Percentiles rank a stretch among this genome's conserved stretches.
Evolutionary conservation across 2,797 vertebrate genomes (phyloP).

Genomic region (Phrynocephalus guinanensis): DNA sequence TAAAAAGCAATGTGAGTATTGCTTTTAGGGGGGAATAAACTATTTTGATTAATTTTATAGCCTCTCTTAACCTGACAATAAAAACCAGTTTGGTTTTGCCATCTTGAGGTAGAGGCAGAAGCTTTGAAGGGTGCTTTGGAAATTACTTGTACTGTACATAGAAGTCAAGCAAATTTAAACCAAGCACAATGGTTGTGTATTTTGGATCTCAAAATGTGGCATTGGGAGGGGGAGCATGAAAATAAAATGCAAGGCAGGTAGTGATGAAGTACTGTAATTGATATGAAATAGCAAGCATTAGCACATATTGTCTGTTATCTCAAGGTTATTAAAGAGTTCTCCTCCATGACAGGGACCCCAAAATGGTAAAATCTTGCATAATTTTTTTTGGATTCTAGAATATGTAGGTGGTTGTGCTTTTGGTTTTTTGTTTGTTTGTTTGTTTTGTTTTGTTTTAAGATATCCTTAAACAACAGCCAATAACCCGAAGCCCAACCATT

Average conservation of each 20-base stretch:
- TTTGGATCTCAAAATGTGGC: neutral
- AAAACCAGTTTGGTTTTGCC: neutral
- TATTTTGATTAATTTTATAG: neutral
- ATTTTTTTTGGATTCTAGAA: too few species aligned
- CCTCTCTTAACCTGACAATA: neutral
- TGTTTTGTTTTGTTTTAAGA: too few species aligned
- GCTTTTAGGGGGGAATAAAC: slow-evolving; percentile 7
- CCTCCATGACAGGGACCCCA: neutral
- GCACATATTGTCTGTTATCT: neutral
- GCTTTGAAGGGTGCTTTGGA: neutral
- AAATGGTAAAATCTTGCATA: neutral
- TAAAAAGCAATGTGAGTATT: slow-evolving; percentile 10
- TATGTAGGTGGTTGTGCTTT: too few species aligned
- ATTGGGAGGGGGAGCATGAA: neutral
- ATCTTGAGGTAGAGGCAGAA: neutral
- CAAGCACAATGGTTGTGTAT: neutral
- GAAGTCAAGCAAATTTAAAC: neutral
- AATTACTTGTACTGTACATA: too few species aligned
- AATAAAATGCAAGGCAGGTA: neutral
- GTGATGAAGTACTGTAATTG: neutral
- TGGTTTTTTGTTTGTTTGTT: neutral
- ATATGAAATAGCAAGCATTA: neutral
- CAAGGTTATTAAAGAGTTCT: neutral
- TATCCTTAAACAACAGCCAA: neutral
- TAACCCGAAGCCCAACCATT: neutral